phyloP scores from a whole-genome alignment of 2,888 invertebrate genomes.

The Piscicola geometra region DNA sequence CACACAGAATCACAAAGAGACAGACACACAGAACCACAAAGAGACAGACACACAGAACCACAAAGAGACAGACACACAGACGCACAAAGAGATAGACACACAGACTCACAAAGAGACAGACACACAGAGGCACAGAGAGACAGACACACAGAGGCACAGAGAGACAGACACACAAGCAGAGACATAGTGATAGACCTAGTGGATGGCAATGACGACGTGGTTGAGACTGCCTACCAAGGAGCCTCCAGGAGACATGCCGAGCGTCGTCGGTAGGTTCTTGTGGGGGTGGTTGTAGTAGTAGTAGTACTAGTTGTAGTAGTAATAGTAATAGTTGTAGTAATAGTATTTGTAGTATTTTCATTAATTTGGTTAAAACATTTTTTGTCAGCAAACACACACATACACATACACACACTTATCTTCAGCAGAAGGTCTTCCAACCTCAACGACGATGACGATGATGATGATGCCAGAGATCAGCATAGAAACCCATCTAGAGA shows the following conservation, averaged over 20 bases:
- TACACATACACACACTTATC: not conserved
- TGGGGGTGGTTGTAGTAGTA: not conserved
- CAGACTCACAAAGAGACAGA: not conserved
- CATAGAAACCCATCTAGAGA: not conserved
- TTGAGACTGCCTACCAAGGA: not conserved
- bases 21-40: not conserved
- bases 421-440: too few species aligned
- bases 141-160: not conserved
- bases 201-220: not conserved
- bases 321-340: too few species aligned
- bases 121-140: not conserved
- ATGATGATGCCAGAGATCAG: not conserved
- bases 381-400: not conserved
- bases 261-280: not conserved
- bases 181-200: slow-evolving; percentile 4
- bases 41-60: not conserved
- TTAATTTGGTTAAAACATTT: too few species aligned
- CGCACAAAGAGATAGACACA: not conserved
- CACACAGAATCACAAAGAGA: not conserved
- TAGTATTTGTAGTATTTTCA: too few species aligned
- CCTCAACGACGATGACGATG: not conserved
- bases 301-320: too few species aligned
- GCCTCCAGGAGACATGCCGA: too few species aligned
- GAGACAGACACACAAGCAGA: not conserved
- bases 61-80: not conserved